Conservation (phyloP, 1,140 invertebrate genomes). For the Venustaconcha ellipsiformis region DNA sequence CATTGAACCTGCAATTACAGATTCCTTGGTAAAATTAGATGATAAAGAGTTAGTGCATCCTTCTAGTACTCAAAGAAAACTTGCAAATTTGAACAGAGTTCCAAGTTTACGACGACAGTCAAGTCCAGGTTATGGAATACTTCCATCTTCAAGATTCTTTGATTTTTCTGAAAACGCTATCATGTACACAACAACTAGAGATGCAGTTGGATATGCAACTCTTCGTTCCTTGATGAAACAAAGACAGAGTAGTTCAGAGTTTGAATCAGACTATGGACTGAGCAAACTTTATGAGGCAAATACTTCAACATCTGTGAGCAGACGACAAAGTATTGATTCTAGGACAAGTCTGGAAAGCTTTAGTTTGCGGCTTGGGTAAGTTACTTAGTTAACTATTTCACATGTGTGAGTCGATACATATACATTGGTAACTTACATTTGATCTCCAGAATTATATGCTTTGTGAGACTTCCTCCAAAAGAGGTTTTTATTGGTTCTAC, state of each 20-base stretch:
- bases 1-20: conserved; percentile 24
- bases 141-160: conserved; percentile 33
- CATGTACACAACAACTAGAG: conserved; percentile 61
- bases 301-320: conserved; percentile 24
- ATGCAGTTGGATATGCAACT: conserved; percentile 83
- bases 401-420: no score
- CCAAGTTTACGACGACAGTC: conserved; percentile 54
- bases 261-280: conserved; percentile 52
- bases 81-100: conserved; percentile 58
- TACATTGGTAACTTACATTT: no score
- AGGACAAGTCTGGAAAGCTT: conserved; percentile 24
- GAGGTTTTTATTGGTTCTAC: no score
- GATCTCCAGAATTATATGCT: no score
- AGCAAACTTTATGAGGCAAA: conserved; percentile 36
- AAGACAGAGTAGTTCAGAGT: conserved; percentile 66
- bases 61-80: conserved; percentile 54
- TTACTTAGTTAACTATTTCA: conserved; percentile 3
- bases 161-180: conserved; percentile 43
- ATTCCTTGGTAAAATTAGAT: conserved; percentile 35
- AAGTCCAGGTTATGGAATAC: conserved; percentile 38
- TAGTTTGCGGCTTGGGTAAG: conserved; percentile 14
- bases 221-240: conserved; percentile 80
- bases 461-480: no score
- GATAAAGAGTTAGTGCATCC: conserved; percentile 47
- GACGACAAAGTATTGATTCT: conserved; percentile 43